Evolutionary conservation across 2,888 invertebrate species (phyloP).

Genomic region (Nipponacmea schrenckii): DNA sequence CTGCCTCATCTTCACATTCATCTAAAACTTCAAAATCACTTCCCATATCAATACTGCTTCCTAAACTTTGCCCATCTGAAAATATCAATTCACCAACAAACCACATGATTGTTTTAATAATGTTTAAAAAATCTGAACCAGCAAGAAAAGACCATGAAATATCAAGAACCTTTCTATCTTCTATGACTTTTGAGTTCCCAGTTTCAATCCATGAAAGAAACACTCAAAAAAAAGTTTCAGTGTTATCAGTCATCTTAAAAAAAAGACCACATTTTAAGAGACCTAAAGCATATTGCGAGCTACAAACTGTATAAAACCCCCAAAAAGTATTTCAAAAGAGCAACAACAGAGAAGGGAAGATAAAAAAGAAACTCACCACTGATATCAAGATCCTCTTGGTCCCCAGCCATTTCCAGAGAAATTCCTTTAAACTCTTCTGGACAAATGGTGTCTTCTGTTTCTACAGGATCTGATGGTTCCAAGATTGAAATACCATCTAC

Average conservation of each 20-base stretch:
- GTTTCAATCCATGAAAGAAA: no score
- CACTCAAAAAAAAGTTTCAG: no score
- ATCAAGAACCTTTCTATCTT: no score
- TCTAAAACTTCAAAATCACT: constrained; percentile 52
- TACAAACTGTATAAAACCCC: no score
- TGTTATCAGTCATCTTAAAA: no score
- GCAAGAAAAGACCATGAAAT: no score
- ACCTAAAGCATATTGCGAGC: no score
- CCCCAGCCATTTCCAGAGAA: background rate
- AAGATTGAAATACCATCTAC: background rate
- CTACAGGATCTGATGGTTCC: constrained; percentile 1
- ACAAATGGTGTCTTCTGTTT: background rate
- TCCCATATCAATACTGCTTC: constrained; percentile 42
- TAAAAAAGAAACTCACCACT: background rate
- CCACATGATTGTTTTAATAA: no score
- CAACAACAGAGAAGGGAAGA: background rate
- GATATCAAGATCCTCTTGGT: background rate
- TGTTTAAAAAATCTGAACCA: no score
- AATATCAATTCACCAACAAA: constrained; percentile 5
- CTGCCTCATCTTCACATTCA: constrained; percentile 34
- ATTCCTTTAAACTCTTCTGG: background rate
- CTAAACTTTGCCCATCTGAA: constrained; percentile 41
- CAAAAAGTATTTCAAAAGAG: no score
- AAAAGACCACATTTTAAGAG: no score
- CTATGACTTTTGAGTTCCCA: no score